Evolutionary conservation across 1,140 invertebrate species (phyloP).

Genomic region (Saccostrea cuccullata): DNA sequence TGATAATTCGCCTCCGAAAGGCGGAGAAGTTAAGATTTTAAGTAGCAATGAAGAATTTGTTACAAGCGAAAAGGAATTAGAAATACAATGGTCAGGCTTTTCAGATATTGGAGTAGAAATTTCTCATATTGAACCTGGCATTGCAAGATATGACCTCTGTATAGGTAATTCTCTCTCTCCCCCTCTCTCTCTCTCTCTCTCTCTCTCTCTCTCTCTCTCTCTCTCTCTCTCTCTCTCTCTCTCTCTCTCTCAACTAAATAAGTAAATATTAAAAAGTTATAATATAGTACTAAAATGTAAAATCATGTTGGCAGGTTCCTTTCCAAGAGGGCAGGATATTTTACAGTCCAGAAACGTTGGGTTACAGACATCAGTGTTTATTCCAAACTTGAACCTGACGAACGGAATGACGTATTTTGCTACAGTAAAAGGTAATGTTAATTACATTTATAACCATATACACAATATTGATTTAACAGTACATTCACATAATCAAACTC

Average conservation of each 20-base stretch:
- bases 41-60: conserved; percentile 45
- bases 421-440: conserved; percentile 55
- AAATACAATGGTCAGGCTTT: conserved; percentile 50
- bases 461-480: neutral
- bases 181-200: too few relatives aligned
- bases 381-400: conserved; percentile 31
- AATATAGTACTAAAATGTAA: neutral
- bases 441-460: neutral
- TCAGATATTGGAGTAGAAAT: conserved; percentile 41
- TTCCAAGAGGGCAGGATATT: conserved; percentile 40
- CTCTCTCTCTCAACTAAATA: neutral
- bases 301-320: conserved; percentile 35
- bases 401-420: conserved; percentile 50
- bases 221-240: too few relatives aligned
- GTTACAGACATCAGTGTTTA: conserved; percentile 5
- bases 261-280: neutral
- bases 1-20: conserved; percentile 46
- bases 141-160: conserved; percentile 4
- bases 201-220: too few relatives aligned
- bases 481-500: neutral
- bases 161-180: conserved; percentile 17
- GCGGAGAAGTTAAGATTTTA: conserved; percentile 44
- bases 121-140: neutral
- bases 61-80: neutral
- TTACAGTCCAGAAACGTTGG: conserved; percentile 39